phyloP scores from a whole-genome alignment of 2,888 invertebrate species.

The Euproctis similis region DNA sequence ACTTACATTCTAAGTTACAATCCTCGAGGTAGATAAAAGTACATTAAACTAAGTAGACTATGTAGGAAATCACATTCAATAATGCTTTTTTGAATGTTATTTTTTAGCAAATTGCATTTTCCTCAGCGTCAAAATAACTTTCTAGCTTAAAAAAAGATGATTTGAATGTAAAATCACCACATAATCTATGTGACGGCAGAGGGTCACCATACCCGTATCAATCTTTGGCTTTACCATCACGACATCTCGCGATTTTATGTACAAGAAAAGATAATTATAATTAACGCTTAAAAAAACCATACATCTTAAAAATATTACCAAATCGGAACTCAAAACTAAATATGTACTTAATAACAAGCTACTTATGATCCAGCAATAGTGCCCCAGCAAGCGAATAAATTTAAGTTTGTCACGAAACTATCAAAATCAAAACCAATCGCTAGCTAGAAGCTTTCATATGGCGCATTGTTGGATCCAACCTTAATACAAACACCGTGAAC shows the following conservation, averaged over 20 bases:
- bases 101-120: slow-evolving; percentile 10
- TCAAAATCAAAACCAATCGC: slow-evolving; percentile 3
- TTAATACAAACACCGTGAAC: slow-evolving; percentile 12
- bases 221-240: slow-evolving; percentile 77
- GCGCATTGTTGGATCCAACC: slow-evolving; percentile 28
- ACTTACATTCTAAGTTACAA: slow-evolving; percentile 60
- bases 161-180: slow-evolving; percentile 42
- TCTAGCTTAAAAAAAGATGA: slow-evolving; percentile 9
- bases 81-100: slow-evolving; percentile 12
- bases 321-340: slow-evolving; percentile 44
- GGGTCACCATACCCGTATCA: slow-evolving; percentile 76
- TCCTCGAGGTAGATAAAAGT: slow-evolving; percentile 75
- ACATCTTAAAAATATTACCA: too few species aligned
- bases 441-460: slow-evolving; percentile 23
- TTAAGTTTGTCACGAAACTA: slow-evolving; percentile 11
- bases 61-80: slow-evolving; percentile 43
- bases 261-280: slow-evolving; percentile 39
- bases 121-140: slow-evolving; percentile 8
- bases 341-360: slow-evolving; percentile 38
- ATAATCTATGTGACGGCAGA: slow-evolving; percentile 70
- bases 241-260: slow-evolving; percentile 70
- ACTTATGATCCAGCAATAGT: slow-evolving; percentile 41
- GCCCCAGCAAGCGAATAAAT: slow-evolving; percentile 19
- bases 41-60: slow-evolving; percentile 48
- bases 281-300: slow-evolving; percentile 39